A percentile compares a stretch with the other conserved stretches of the same genome.
phyloP scores from a whole-genome alignment of 2,113 vertebrate genomes.

The Lagopus leucura region DNA sequence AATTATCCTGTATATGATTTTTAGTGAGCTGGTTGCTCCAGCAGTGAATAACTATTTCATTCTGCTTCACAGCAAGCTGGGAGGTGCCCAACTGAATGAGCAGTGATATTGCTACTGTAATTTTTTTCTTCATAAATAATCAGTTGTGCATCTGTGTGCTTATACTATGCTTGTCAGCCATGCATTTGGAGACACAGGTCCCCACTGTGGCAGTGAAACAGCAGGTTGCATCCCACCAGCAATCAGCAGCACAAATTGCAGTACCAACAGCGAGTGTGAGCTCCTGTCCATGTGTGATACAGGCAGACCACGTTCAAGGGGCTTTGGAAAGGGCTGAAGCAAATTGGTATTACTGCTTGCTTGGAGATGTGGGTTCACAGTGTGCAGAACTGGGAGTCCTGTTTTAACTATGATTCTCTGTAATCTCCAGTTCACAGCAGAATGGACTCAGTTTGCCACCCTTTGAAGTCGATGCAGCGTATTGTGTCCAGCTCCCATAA shows the following conservation, averaged over 20 bases:
- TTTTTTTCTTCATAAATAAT: not conserved
- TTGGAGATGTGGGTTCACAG: not conserved
- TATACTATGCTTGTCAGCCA: not conserved
- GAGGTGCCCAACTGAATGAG: not conserved
- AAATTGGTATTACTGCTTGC: accelerated
- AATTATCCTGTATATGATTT: not conserved
- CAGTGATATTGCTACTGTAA: not conserved
- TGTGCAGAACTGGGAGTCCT: accelerated
- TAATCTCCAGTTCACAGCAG: not conserved
- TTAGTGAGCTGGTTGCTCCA: not conserved
- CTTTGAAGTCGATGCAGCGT: not conserved
- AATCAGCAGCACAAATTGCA: not conserved
- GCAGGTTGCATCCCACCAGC: accelerated
- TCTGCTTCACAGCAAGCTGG: not conserved
- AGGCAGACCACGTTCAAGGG: not conserved
- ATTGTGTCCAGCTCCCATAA: not conserved
- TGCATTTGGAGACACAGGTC: not conserved
- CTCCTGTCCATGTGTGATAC: not conserved
- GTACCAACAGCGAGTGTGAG: accelerated
- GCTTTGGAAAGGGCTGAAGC: not conserved
- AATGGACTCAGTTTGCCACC: not conserved
- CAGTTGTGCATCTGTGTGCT: not conserved
- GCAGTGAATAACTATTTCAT: not conserved
- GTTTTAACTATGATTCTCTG: not conserved
- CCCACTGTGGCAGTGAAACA: accelerated